These are phyloP conservation scores for Esox lucius DNA, from an alignment of 2,797 vertebrate species.

Conservation along the genomic window DNA sequence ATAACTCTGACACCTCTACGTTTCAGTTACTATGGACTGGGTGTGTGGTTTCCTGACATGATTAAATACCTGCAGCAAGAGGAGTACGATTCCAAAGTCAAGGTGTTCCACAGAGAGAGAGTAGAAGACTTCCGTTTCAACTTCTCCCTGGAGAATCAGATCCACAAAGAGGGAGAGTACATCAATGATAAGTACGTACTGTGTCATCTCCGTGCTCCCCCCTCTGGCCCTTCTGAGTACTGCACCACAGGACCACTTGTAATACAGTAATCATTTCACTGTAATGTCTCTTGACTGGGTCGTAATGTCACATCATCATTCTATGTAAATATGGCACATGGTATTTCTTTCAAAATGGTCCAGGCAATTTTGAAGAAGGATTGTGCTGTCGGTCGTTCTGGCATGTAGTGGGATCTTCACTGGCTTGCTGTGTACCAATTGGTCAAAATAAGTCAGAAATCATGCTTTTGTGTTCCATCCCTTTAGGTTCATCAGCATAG, in stretches of 20 bases:
- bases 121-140: conserved; percentile 88
- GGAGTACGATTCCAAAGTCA: conserved; percentile 84
- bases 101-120: conserved; percentile 79
- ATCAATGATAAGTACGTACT: conserved; percentile 83
- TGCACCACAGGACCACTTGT: not conserved
- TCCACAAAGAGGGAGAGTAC: conserved; percentile 87
- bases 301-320: conserved; percentile 31
- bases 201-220: conserved; percentile 47
- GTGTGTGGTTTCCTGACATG: conserved; percentile 98
- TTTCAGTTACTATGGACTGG: conserved; percentile 91
- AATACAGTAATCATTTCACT: conserved; percentile 42
- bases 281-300: conserved; percentile 22
- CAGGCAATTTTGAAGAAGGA: not conserved
- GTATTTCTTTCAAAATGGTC: not conserved
- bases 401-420: not conserved
- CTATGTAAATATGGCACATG: conserved; percentile 9
- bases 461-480: conserved; percentile 39
- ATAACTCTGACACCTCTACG: conserved; percentile 1
- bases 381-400: not conserved
- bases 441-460: not conserved
- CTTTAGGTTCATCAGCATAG: conserved; percentile 88
- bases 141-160: conserved; percentile 92
- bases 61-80: conserved; percentile 91
- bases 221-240: not conserved
- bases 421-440: not conserved